Base-by-base conservation (phyloP, 1,140 invertebrate genomes). In the Saxidomus purpurata region DNA sequence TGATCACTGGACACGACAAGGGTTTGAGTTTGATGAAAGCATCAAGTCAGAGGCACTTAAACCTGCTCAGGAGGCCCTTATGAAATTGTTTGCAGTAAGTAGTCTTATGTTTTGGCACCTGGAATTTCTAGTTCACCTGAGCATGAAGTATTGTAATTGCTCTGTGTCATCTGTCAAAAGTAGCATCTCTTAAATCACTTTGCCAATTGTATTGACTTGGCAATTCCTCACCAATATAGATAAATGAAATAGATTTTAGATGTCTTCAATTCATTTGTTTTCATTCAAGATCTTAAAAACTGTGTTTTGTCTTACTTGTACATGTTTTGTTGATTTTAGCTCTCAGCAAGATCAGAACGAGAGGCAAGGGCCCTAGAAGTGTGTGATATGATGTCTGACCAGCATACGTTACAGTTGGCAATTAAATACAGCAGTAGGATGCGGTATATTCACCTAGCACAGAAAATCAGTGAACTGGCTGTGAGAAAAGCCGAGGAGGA, bases 61-160 rank as follows among this genome's bases (percentile, higher is more conserved):
- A 91, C 88, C 91, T 40, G 86, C 97, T 8, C 97, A 97, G 90
- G 97, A 98, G 94, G 97, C 97, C n/a, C 97, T 98, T 38, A 97
- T 99, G 89, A 98, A 98, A 96, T 95, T 99, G 31, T 99, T 99
- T 96, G 98, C 98, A 28, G 98, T 98, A 96, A 97, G 96, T 71
- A 63, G 43, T n/a, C n/a, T n/a, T n/a, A n/a, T n/a, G n/a, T n/a
- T n/a, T n/a, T n/a, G n/a, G n/a, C n/a, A n/a, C n/a, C n/a, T n/a
- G n/a, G n/a, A n/a, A n/a, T n/a, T n/a, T n/a, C n/a, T n/a, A n/a
- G n/a, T n/a, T n/a, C n/a, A n/a, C n/a, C n/a, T n/a, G n/a, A n/a
- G n/a, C n/a, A n/a, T n/a, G n/a, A n/a, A n/a, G n/a, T n/a, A n/a
- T n/a, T n/a, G n/a, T n/a, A n/a, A n/a, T n/a, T n/a, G n/a, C n/a